phyloP scores from a whole-genome alignment of 1,140 invertebrate species.

The Hestina assimilis region DNA sequence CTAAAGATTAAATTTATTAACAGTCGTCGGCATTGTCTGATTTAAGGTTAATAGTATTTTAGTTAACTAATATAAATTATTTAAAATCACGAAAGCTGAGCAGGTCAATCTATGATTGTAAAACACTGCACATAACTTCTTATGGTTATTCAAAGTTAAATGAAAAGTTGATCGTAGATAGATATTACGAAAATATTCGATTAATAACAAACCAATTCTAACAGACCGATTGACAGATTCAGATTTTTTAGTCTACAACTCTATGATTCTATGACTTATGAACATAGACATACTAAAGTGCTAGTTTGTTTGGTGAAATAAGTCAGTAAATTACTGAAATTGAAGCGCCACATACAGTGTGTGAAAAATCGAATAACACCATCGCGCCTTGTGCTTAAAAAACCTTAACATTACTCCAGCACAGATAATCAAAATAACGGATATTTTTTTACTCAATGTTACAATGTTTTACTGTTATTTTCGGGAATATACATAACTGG shows the following conservation, averaged over 20 bases:
- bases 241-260: conserved; percentile 17
- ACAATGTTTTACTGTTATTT: too few relatives aligned
- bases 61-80: not conserved
- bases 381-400: too few relatives aligned
- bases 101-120: not conserved
- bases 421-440: too few relatives aligned
- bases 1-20: conserved; percentile 44
- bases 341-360: too few relatives aligned
- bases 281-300: too few relatives aligned
- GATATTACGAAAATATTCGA: conserved; percentile 25
- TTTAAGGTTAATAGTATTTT: conserved; percentile 58
- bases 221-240: conserved; percentile 47
- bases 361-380: too few relatives aligned
- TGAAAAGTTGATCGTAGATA: not conserved
- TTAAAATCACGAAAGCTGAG: not conserved
- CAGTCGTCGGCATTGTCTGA: conserved; percentile 63
- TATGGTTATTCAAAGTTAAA: not conserved
- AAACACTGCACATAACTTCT: not conserved
- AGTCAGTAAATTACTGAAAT: too few relatives aligned
- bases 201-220: conserved; percentile 60
- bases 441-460: too few relatives aligned
- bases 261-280: conserved; percentile 1
- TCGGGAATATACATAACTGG: too few relatives aligned
- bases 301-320: too few relatives aligned
- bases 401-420: too few relatives aligned